These are phyloP conservation scores for Stenotaenia linearis DNA, from an alignment of 2,888 invertebrate genomes.

Conservation along the genomic window DNA sequence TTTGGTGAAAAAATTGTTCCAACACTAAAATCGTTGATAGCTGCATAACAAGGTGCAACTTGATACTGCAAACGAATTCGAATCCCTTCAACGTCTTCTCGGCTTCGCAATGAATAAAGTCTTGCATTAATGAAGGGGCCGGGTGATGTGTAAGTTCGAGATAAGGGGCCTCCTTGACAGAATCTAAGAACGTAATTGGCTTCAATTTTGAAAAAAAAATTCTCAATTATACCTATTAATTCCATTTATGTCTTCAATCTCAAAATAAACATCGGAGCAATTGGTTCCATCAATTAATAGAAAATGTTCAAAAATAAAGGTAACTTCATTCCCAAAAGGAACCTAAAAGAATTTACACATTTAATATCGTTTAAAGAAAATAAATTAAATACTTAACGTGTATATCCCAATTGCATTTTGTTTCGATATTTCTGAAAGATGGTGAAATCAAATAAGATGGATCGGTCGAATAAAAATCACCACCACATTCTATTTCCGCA, in stretches of 20 bases:
- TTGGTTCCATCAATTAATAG: not conserved
- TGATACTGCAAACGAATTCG: not conserved
- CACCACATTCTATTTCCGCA: not conserved
- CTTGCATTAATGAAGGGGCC: not conserved
- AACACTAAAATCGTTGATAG: not conserved
- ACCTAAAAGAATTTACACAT: not conserved
- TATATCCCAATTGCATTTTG: not conserved
- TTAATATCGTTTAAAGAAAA: too few species aligned
- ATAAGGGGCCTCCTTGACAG: not conserved
- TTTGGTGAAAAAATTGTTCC: constrained; percentile 1
- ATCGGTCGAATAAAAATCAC: not conserved
- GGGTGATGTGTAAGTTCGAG: not conserved
- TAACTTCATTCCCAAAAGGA: not conserved
- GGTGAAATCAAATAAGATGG: not conserved
- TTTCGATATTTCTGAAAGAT: not conserved
- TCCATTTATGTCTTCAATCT: constrained; percentile 3
- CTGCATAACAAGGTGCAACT: not conserved
- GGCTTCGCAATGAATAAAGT: not conserved
- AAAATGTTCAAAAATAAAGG: constrained; percentile 17
- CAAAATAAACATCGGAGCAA: not conserved
- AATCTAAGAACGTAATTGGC: not conserved
- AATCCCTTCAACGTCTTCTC: constrained; percentile 12
- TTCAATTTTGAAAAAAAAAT: not conserved
- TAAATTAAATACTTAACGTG: not conserved
- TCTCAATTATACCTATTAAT: not conserved